Evolutionary conservation across 2,113 vertebrate species (phyloP), one percentile per base, ranked within the genome.

Genomic region (Cynopterus brachyotis): DNA sequence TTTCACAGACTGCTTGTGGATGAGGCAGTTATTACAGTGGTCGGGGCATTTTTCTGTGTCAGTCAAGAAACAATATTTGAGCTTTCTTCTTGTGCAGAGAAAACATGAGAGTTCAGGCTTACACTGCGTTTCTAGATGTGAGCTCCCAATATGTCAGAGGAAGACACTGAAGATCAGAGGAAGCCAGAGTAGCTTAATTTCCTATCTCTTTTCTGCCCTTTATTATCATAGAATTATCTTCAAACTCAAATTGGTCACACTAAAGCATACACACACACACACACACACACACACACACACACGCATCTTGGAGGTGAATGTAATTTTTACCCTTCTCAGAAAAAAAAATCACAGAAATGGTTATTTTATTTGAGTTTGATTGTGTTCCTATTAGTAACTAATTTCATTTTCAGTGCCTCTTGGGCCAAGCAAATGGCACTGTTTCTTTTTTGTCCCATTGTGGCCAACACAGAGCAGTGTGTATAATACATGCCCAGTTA

Each of bases 321-420:
- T 75, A 37, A 30, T 42, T 75, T 87, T 57, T 60, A 64, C 6
- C 42, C 55, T 76, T 62, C 75, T 69, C 32, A 35, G 47, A 66
- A 60, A 89, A 57, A 72, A 69, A 53, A 30, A 16, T 11, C 11
- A 32, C 9, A 69, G 40, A 37, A 75, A 57, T 80, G 20, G 17
- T 91, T 81, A 42, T 86, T 86, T 84, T 90, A 42, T 94, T 26
- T 87, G 19, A 59, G 35, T 64, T 87, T 75, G 37, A 60, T 16
- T 86, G 22, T 32, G 35, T 73, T 73, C 26, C 15, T 24, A 5
- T 80, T 60, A 81, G 73, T n/a, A 92, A 37, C 16, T 80, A 35
- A 37, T 53, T 70, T 76, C 37, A 57, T 88, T 59, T 30, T 80
- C 64, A 66, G 2, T 47, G 11, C 28, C 42, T 26, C 50, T n/a